phyloP scores from a whole-genome alignment of 2,797 vertebrate genomes.

The Smutsia temminckii region DNA sequence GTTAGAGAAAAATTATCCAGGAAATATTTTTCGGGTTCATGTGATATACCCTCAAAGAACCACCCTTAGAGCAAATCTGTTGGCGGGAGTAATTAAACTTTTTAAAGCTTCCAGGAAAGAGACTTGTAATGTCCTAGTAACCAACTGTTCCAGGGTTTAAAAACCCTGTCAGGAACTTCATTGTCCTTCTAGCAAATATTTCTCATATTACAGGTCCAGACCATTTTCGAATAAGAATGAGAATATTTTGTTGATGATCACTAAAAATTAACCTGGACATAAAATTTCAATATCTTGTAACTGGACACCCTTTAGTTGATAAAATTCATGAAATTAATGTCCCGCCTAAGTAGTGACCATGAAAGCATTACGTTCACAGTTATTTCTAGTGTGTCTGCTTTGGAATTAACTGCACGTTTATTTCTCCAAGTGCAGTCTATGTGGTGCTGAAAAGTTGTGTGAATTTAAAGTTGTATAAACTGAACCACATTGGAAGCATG shows the following conservation, averaged over 20 bases:
- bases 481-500: constrained; percentile 37
- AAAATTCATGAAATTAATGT: background rate
- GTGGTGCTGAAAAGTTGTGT: background rate
- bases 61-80: background rate
- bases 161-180: background rate
- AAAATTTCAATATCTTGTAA: background rate
- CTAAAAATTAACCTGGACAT: background rate
- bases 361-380: background rate
- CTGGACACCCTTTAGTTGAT: background rate
- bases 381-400: background rate
- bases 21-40: background rate
- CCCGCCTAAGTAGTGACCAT: background rate
- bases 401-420: background rate
- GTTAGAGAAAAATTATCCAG: background rate
- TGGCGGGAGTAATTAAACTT: background rate
- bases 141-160: background rate
- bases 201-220: background rate
- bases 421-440: background rate
- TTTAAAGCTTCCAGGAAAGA: background rate
- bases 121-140: background rate
- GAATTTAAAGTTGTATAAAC: constrained; percentile 30
- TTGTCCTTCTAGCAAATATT: background rate
- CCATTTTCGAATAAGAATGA: background rate
- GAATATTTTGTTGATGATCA: background rate
- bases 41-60: background rate